Conservation (phyloP, 2,797 vertebrate species). For the Pyrocephalus nanus region DNA sequence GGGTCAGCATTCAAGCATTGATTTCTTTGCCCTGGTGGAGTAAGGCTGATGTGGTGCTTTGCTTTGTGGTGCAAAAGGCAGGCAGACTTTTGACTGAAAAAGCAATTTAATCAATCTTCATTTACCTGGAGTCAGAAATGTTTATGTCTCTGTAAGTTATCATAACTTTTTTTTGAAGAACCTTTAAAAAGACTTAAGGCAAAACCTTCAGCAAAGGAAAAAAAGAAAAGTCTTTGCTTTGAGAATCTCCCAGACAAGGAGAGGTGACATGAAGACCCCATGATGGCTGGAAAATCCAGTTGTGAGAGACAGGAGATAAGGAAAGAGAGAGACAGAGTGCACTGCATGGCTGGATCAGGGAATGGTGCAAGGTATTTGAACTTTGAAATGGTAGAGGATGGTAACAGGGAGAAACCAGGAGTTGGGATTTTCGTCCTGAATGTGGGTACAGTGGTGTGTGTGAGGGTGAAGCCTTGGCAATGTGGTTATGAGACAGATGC, state of each 20-base stretch:
- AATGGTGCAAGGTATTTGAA: not conserved
- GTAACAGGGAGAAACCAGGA: not conserved
- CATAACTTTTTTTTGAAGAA: not conserved
- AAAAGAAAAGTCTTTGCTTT: not conserved
- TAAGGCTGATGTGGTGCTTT: not conserved
- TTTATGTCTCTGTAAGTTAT: not conserved
- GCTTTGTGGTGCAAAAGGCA: not conserved
- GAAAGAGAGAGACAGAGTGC: not conserved
- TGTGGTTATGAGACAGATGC: not conserved
- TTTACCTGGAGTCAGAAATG: not conserved
- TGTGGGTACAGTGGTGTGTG: not conserved
- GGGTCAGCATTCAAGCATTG: accelerated
- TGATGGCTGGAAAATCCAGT: not conserved
- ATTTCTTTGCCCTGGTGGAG: not conserved
- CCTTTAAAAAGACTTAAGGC: not conserved
- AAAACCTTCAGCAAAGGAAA: not conserved
- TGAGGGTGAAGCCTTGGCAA: not conserved
- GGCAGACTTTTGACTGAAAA: not conserved
- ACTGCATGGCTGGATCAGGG: not conserved
- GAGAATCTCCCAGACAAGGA: not conserved
- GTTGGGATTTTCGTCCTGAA: not conserved
- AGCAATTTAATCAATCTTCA: not conserved
- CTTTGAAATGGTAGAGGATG: not conserved
- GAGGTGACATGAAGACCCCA: not conserved
- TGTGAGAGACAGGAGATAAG: not conserved